These are phyloP conservation scores for Globodera ellingtonae DNA, from an alignment of 1,140 invertebrate genomes.

Conservation along the genomic window DNA sequence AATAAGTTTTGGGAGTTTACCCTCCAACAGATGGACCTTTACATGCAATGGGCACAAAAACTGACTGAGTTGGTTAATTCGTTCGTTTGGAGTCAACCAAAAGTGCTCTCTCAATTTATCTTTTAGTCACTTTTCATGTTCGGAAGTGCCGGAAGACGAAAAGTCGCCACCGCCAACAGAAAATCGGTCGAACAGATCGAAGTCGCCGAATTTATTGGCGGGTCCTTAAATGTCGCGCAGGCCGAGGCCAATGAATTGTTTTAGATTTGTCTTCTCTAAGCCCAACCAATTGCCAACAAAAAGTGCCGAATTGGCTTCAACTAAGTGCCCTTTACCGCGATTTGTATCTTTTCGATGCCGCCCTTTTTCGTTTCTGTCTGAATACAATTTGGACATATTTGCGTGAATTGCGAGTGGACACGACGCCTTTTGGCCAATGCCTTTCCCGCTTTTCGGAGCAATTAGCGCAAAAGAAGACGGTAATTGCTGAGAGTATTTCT, in stretches of 20 bases:
- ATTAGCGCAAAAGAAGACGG: slow-evolving; percentile 30
- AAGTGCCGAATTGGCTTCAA: slow-evolving; percentile 29
- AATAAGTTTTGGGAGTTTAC: slow-evolving; percentile 51
- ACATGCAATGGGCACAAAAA: slow-evolving; percentile 38
- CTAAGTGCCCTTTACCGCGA: slow-evolving; percentile 30
- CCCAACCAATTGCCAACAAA: background rate
- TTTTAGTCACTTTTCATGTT: slow-evolving; percentile 39
- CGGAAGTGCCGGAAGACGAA: slow-evolving; percentile 26
- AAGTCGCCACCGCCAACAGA: slow-evolving; percentile 6
- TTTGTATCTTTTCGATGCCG: slow-evolving; percentile 32
- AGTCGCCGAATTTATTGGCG: slow-evolving; percentile 18
- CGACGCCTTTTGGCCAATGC: slow-evolving; percentile 44
- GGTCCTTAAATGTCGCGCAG: background rate
- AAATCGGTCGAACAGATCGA: background rate
- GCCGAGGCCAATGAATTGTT: background rate
- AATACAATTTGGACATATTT: slow-evolving; percentile 31
- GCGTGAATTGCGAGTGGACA: slow-evolving; percentile 26
- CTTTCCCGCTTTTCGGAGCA: slow-evolving; percentile 30
- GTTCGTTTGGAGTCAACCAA: background rate
- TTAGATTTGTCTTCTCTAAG: slow-evolving; percentile 3
- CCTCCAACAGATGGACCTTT: slow-evolving; percentile 34
- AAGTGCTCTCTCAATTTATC: background rate
- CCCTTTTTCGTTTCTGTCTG: slow-evolving; percentile 39
- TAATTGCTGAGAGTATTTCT: slow-evolving; percentile 36
- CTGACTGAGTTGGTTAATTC: slow-evolving; percentile 22